These are phyloP conservation scores for Andrena cerasifolii DNA, from an alignment of 1,140 invertebrate genomes.

Conservation along the genomic window DNA sequence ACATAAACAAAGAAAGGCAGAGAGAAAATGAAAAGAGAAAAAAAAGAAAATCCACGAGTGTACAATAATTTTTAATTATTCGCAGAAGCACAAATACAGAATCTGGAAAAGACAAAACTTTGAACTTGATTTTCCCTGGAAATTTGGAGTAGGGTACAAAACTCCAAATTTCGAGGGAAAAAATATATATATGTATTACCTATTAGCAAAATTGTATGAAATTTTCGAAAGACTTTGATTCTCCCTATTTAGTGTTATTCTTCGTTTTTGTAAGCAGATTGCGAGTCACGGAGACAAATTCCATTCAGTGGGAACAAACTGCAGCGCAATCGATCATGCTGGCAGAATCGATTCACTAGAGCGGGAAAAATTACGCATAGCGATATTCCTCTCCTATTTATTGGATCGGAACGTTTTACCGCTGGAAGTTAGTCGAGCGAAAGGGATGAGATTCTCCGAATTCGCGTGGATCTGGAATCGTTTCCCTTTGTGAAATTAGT, in stretches of 20 bases:
- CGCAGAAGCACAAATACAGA: no score
- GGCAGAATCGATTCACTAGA: conserved; percentile 48
- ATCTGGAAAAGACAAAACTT: no score
- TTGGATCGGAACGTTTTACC: conserved; percentile 58
- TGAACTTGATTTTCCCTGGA: no score
- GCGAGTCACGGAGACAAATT: neutral
- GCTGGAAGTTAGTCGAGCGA: conserved; percentile 38
- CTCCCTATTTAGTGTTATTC: neutral
- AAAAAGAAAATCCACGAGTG: no score
- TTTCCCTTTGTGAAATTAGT: conserved; percentile 4
- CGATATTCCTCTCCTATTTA: conserved; percentile 48
- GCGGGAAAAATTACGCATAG: conserved; percentile 45
- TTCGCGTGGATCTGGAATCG: neutral
- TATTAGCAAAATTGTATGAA: no score
- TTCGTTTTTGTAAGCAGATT: neutral
- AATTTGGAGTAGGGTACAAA: no score
- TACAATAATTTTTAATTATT: no score
- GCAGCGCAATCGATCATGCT: conserved; percentile 23
- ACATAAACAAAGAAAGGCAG: no score
- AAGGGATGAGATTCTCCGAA: conserved; percentile 13
- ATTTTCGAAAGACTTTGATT: no score
- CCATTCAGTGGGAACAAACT: conserved; percentile 23
- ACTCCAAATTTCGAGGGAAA: no score
- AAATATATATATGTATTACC: no score
- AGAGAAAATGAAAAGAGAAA: no score